phyloP scores from a whole-genome alignment of 2,888 invertebrate species.

The Clistopyga incitator region DNA sequence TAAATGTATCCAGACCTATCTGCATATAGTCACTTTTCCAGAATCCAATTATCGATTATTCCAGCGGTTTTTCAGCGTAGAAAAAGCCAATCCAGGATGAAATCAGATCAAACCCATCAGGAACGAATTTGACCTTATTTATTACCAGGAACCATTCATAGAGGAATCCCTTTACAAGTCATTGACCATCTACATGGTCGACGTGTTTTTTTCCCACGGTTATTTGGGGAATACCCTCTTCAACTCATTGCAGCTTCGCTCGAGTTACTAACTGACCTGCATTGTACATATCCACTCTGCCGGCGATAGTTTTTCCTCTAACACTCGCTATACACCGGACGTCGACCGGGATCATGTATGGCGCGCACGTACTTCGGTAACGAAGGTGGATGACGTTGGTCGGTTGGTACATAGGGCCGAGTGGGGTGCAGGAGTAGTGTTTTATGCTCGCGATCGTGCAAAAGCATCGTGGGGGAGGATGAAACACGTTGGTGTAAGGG shows the following conservation, averaged over 20 bases:
- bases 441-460: constrained; percentile 65
- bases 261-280: background rate
- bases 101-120: too few species aligned
- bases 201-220: too few species aligned
- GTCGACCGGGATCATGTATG: constrained; percentile 62
- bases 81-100: too few species aligned
- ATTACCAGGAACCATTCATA: too few species aligned
- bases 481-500: constrained; percentile 38
- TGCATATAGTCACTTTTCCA: too few species aligned
- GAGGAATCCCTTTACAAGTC: too few species aligned
- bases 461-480: constrained; percentile 50
- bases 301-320: constrained; percentile 18
- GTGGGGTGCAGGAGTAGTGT: constrained; percentile 47
- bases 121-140: too few species aligned
- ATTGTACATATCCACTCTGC: constrained; percentile 2
- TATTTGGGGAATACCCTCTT: too few species aligned
- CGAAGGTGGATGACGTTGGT: constrained; percentile 72
- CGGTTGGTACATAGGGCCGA: constrained; percentile 24
- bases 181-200: too few species aligned
- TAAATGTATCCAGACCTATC: too few species aligned
- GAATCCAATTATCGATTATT: too few species aligned
- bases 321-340: constrained; percentile 25
- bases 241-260: background rate
- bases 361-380: constrained; percentile 70
- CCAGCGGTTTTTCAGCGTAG: too few species aligned